Evolutionary conservation across 2,888 invertebrate species (phyloP).

Genomic region (Ichneumoninae sp.): DNA sequence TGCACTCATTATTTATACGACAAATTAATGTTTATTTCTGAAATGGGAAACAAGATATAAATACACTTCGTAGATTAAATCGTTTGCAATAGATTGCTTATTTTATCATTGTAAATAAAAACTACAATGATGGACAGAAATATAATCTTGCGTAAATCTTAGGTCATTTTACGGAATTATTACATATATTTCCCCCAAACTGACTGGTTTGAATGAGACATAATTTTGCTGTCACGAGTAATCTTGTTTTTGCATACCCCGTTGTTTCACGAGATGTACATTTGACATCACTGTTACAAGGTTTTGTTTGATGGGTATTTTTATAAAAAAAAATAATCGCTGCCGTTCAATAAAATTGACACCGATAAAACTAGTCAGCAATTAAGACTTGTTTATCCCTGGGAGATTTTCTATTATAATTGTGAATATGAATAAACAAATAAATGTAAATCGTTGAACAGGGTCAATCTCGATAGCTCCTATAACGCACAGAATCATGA

Average conservation of each 20-base stretch:
- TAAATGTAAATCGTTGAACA: constrained; percentile 26
- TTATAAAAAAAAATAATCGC: constrained; percentile 10
- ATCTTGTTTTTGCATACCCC: background rate
- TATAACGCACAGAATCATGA: background rate
- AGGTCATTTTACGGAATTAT: too few relatives aligned
- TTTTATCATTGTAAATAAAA: too few relatives aligned
- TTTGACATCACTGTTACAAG: background rate
- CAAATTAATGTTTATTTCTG: too few relatives aligned
- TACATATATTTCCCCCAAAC: too few relatives aligned
- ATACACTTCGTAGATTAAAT: too few relatives aligned
- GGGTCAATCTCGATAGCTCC: constrained; percentile 22
- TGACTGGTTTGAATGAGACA: too few relatives aligned
- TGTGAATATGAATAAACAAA: constrained; percentile 1
- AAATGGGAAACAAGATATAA: too few relatives aligned
- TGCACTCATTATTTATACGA: too few relatives aligned
- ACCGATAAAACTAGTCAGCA: background rate
- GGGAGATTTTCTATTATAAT: background rate
- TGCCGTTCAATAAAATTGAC: background rate
- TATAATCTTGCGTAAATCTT: too few relatives aligned
- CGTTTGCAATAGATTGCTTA: too few relatives aligned
- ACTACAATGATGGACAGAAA: too few relatives aligned
- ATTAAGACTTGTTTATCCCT: background rate
- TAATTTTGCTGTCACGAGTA: too few relatives aligned
- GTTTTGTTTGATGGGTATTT: background rate
- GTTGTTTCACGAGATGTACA: background rate